Conservation (phyloP, 1,140 invertebrate genomes). For the Sycobia sp. region DNA sequence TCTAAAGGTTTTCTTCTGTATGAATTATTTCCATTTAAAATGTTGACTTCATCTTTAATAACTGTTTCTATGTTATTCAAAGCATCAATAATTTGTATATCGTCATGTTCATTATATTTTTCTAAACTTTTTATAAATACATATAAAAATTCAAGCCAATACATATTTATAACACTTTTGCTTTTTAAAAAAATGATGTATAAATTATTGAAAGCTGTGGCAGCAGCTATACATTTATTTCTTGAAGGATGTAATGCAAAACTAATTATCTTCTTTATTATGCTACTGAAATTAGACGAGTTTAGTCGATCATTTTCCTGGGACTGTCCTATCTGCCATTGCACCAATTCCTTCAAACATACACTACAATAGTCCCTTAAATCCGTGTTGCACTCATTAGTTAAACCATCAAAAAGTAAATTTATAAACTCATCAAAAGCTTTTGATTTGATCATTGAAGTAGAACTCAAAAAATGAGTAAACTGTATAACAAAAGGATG, state of each 20-base stretch:
- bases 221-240: slow-evolving; percentile 69
- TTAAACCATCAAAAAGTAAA: slow-evolving; percentile 68
- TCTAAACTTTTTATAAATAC: slow-evolving; percentile 68
- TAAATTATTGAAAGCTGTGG: slow-evolving; percentile 74
- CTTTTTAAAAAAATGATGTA: slow-evolving; percentile 68
- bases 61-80: slow-evolving; percentile 67
- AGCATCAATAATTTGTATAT: slow-evolving; percentile 61
- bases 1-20: slow-evolving; percentile 51
- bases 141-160: slow-evolving; percentile 70
- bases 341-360: slow-evolving; percentile 71
- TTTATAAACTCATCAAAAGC: slow-evolving; percentile 66
- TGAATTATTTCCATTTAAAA: slow-evolving; percentile 57
- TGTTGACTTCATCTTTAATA: slow-evolving; percentile 59
- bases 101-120: slow-evolving; percentile 47
- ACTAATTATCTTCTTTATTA: slow-evolving; percentile 68
- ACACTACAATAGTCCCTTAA: slow-evolving; percentile 70
- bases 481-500: slow-evolving; percentile 69
- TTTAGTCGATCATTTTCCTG: slow-evolving; percentile 50
- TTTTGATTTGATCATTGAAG: slow-evolving; percentile 50
- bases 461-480: slow-evolving; percentile 70
- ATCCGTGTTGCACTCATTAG: slow-evolving; percentile 64
- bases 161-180: slow-evolving; percentile 64
- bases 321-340: slow-evolving; percentile 70
- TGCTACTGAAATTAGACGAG: slow-evolving; percentile 49
- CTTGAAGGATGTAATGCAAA: slow-evolving; percentile 69